These are phyloP conservation scores for Quadroppia sp. DNA, from an alignment of 2,888 invertebrate genomes.

Conservation along the genomic window DNA sequence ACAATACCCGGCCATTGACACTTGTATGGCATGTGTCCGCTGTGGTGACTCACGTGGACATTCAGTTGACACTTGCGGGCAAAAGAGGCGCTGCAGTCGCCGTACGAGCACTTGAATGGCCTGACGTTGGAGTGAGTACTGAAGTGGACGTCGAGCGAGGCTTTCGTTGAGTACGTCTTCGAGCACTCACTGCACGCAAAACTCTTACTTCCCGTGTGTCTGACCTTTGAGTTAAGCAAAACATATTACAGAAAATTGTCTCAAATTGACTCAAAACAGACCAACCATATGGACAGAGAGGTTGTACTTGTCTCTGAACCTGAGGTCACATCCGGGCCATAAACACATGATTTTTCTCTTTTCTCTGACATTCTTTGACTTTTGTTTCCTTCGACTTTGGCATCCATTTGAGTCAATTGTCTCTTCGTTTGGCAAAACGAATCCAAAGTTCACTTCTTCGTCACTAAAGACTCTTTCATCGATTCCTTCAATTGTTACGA, in stretches of 20 bases:
- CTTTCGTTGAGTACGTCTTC: conserved; percentile 11
- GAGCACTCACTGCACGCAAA: neutral
- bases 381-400: neutral
- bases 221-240: no score
- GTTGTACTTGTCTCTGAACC: neutral
- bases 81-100: neutral
- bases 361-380: neutral
- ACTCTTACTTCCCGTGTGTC: neutral
- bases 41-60: neutral
- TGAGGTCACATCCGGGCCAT: conserved; percentile 14
- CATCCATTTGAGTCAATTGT: neutral
- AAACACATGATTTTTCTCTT: neutral
- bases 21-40: neutral
- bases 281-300: neutral
- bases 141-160: neutral
- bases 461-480: neutral
- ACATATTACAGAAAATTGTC: no score
- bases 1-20: conserved; percentile 14
- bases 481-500: neutral
- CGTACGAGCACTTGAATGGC: neutral
- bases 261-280: no score
- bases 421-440: neutral
- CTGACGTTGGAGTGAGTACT: neutral
- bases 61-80: neutral
- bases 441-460: neutral